A percentile compares a stretch with the other conserved stretches of the same genome.
These are phyloP conservation scores for Lymantria monacha DNA, from an alignment of 2,888 invertebrate genomes.

Conservation along the genomic window DNA sequence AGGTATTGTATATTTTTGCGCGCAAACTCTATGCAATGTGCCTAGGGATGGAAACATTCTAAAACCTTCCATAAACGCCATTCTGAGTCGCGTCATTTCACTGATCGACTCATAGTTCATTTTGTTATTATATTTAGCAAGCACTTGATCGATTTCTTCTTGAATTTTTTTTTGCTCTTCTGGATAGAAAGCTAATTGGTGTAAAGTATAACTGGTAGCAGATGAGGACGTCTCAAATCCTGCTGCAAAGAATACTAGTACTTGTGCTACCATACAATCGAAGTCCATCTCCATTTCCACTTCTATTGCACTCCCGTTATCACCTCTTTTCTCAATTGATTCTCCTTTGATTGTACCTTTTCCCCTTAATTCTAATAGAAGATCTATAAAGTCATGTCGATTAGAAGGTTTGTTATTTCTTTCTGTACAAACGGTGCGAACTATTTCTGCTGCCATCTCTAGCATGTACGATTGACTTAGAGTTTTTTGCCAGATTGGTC, in stretches of 20 bases:
- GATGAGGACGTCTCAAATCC: conserved; percentile 75
- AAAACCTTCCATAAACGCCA: conserved; percentile 56
- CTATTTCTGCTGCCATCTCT: conserved; percentile 33
- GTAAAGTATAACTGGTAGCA: conserved; percentile 58
- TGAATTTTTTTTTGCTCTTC: conserved; percentile 58
- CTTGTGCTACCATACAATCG: conserved; percentile 51
- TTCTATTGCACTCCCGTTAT: conserved; percentile 46
- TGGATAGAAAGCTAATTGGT: conserved; percentile 61
- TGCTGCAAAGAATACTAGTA: conserved; percentile 64
- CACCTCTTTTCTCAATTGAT: conserved; percentile 46
- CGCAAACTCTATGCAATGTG: conserved; percentile 49
- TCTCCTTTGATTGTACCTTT: conserved; percentile 55
- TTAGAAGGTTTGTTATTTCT: conserved; percentile 52
- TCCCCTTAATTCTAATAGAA: conserved; percentile 45
- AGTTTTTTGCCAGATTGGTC: conserved; percentile 17
- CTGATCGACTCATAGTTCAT: conserved; percentile 55
- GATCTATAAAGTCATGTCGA: conserved; percentile 53
- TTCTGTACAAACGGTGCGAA: conserved; percentile 45
- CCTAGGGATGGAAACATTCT: conserved; percentile 56
- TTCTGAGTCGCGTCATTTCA: conserved; percentile 50
- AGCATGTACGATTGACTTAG: conserved; percentile 28
- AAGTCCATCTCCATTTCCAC: conserved; percentile 51
- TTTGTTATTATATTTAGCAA: conserved; percentile 50
- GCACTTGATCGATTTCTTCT: conserved; percentile 57
- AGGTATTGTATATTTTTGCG: conserved; percentile 42